These are phyloP conservation scores for Megaceryle torquata DNA, from an alignment of 2,113 vertebrate species.

Conservation along the genomic window DNA sequence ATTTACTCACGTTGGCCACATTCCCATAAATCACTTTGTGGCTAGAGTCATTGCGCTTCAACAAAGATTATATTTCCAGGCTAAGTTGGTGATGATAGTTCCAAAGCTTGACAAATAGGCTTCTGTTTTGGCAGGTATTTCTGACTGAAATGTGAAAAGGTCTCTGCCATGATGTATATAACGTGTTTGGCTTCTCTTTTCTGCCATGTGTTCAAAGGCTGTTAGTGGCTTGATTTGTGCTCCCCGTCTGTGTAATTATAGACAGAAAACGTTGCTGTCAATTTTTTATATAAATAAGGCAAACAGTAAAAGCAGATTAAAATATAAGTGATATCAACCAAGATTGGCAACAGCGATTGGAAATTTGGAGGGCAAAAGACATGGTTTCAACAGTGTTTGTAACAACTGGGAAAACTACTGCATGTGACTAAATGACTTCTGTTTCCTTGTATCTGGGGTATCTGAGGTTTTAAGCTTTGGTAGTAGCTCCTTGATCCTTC, in stretches of 20 bases:
- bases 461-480: neutral
- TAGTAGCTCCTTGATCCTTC: neutral
- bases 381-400: neutral
- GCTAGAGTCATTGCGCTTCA: neutral
- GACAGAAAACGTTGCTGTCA: neutral
- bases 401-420: neutral
- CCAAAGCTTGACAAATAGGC: neutral
- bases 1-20: neutral
- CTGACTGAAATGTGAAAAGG: neutral
- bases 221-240: neutral
- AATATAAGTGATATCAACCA: neutral
- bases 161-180: neutral
- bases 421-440: neutral
- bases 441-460: neutral
- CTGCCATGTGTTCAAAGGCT: neutral
- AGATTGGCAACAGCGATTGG: neutral
- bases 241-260: neutral
- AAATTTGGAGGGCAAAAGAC: neutral
- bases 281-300: neutral
- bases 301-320: neutral
- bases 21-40: conserved; percentile 5
- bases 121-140: neutral
- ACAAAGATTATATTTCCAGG: neutral
- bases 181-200: accelerated
- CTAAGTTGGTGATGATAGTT: neutral